Base-by-base conservation (phyloP, 1,140 invertebrate genomes). In the Papilio dardanus region DNA sequence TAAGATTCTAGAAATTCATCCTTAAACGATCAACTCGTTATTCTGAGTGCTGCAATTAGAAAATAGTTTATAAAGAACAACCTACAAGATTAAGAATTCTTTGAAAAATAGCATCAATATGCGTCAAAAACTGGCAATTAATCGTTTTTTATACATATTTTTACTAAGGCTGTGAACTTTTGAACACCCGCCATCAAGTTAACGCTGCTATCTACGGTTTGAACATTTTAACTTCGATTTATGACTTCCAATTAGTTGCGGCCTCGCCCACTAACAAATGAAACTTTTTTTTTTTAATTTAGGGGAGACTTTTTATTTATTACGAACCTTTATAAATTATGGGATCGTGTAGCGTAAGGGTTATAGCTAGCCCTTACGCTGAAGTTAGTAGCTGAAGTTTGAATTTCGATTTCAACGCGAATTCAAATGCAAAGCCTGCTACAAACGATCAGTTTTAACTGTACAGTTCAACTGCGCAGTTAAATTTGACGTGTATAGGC, bases 271-370 rank as follows among this genome's bases (percentile, higher is more conserved):
- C 54, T 62, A 62, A 62, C 54, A 62, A 62, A 62, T 62, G 54
- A 62, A 62, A 62, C 54, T 62, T 62, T 62, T 50, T n/a, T n/a
- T 54, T 62, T 62, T 37, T 62, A 62, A 62, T 62, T 62, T 62
- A 28, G 24, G 24, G 10, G 24, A 30, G 54, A 62, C 54, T 62
- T 62, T 54, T 54, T 62, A 62, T 62, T 62, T 28, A 62, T 62
- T 24, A 62, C 3, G 54, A 16, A 62, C 12, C 24, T 62, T 62
- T 30, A 62, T 62, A 28, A 62, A 4, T 62, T 62, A 62, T 30
- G 1, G 7, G 24, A 30, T 62, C 12, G 10, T 62, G 54, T 62
- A 30, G 24, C 0, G 50, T 12, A 12, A 62, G 10, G 12, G 24
- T 28, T 28, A 46, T 28, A 28, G 24, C 54, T 30, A 30, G 24